Base-by-base conservation (phyloP, 92 coral and sea anemone genomes). In the Isaurus tuberculatus region DNA sequence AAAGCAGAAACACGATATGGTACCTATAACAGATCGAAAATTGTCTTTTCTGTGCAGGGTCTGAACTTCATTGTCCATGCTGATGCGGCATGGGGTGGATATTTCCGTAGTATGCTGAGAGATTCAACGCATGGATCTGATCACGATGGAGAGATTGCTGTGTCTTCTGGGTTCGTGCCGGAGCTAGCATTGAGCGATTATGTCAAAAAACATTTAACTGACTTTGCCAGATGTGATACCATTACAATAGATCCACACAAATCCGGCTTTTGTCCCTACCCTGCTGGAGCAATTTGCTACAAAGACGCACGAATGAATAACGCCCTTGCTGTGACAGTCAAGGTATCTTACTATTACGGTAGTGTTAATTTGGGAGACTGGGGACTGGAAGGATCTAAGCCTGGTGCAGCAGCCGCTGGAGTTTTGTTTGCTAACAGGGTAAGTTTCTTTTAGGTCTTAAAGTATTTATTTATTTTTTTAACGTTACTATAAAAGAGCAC, bases 41-140 rank as follows among this genome's bases (percentile, higher is more conserved):
- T 25, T 64, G 20, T 72, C 20, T 31, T 68, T 9, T 72, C 1
- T 10, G 13, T 8, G 22, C 68, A 94, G 98, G 98, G 98, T 7
- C 87, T 94, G 25, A 89, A 92, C 85, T 94, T 90, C 87, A 78
- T 80, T 67, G 68, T 94, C 60, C 91, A 90, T 30, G 98, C 92
- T 1, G 98, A 94, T 65, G 98, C 88, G 25, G 98, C 98, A 4
- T 94, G 98, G 98, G 98, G 98, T 23, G 98, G 94, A 5, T 94
- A 94, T 81, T 92, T 94, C 82, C 86, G 94, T 34, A 86, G 91
- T 64, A 94, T 94, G 97, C 46, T 94, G 79, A 84, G 90, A 3
- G 78, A 72, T 8, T 34, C 78, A 8, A 10, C 78, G 15, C 1
- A 3, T 14, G 36, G 13, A 16, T 40, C 1, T 23, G 78, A 42